phyloP scores from a whole-genome alignment of 1,140 invertebrate genomes.

The Scylla paramamosain region DNA sequence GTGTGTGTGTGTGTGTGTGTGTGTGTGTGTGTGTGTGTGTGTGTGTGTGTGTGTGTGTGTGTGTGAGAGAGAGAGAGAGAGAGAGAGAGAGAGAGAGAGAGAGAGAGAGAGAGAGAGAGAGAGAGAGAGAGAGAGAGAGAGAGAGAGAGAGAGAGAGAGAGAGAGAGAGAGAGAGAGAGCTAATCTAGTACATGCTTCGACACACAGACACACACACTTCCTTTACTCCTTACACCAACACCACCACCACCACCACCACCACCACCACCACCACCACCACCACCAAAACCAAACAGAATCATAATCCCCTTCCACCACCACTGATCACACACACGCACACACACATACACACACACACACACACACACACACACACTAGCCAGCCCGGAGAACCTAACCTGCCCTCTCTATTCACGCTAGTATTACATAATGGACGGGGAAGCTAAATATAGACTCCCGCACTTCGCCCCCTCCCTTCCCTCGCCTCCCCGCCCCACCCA shows the following conservation, averaged over 20 bases:
- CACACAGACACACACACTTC: not conserved
- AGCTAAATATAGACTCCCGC: not conserved
- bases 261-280: not conserved
- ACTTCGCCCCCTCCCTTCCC: not conserved
- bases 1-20: too few species aligned
- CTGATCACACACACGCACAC: not conserved
- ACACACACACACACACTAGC: conserved; percentile 5
- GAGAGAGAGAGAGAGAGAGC: too few species aligned
- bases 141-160: too few species aligned
- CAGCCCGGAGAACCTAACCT: not conserved
- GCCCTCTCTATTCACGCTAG: not conserved
- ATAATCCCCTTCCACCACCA: not conserved
- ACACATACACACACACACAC: conserved; percentile 41
- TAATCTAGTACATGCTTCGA: too few species aligned
- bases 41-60: too few species aligned
- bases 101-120: too few species aligned
- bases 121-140: too few species aligned
- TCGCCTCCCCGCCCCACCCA: not conserved
- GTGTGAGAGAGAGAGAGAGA: too few species aligned
- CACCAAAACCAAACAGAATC: too few species aligned
- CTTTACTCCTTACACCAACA: not conserved
- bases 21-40: too few species aligned
- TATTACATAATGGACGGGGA: not conserved
- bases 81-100: too few species aligned
- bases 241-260: not conserved